phyloP scores from a whole-genome alignment of 2,797 vertebrate species.

The Ara ararauna region DNA sequence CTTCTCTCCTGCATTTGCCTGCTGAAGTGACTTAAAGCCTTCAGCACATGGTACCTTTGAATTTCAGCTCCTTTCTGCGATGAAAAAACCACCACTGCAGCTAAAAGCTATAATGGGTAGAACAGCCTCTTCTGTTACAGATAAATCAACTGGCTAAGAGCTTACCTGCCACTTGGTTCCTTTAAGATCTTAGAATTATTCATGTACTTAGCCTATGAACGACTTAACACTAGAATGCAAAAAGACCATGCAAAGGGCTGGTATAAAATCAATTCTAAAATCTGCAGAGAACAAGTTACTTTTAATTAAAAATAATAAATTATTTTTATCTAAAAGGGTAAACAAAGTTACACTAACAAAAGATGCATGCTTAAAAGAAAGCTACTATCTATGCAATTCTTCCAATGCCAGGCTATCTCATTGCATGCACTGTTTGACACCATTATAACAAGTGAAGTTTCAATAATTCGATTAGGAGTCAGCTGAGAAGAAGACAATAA shows the following conservation, averaged over 20 bases:
- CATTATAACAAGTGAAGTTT: background rate
- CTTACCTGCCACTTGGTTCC: background rate
- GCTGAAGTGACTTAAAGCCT: background rate
- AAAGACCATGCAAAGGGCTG: background rate
- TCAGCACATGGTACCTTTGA: background rate
- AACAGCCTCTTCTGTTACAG: background rate
- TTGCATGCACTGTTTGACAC: background rate
- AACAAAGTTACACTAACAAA: background rate
- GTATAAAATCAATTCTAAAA: background rate
- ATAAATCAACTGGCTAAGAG: background rate
- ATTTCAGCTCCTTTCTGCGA: background rate
- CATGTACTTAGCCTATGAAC: background rate
- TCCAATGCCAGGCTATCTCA: background rate
- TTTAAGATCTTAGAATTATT: background rate
- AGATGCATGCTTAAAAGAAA: background rate
- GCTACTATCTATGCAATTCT: background rate
- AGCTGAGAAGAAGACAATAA: background rate
- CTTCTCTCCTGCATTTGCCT: background rate
- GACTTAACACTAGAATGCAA: background rate
- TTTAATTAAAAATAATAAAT: background rate
- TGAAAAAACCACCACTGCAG: background rate
- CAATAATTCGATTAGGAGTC: background rate
- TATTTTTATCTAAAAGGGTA: background rate
- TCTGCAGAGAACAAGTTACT: background rate
- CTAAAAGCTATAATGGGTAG: background rate